These are phyloP conservation scores for Eulemur coronatus DNA, from an alignment of 2,797 vertebrate species.

Conservation along the genomic window DNA sequence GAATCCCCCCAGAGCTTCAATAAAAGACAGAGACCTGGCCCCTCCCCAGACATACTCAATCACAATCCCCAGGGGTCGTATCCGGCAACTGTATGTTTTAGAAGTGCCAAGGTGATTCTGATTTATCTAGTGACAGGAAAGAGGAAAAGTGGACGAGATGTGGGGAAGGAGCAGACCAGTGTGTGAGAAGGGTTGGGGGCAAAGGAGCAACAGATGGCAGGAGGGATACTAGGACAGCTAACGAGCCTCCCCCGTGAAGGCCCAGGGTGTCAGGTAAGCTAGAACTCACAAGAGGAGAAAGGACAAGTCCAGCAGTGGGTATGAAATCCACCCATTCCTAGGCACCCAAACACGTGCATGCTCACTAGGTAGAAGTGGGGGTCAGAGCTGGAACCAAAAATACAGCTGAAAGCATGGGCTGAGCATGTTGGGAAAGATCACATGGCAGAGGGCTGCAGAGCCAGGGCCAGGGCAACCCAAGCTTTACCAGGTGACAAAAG, in stretches of 20 bases:
- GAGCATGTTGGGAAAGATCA: neutral
- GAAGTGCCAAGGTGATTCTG: neutral
- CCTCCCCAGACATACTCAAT: neutral
- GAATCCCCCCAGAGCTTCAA: neutral
- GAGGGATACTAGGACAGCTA: neutral
- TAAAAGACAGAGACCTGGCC: neutral
- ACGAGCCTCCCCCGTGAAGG: neutral
- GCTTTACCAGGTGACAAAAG: neutral
- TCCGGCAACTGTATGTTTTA: neutral
- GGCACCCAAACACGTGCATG: neutral
- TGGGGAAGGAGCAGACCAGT: neutral
- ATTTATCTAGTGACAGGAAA: neutral
- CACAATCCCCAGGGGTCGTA: neutral
- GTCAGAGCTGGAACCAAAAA: neutral
- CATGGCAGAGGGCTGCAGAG: neutral
- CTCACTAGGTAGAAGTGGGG: neutral
- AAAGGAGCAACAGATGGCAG: neutral
- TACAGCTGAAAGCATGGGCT: neutral
- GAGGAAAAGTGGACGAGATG: neutral
- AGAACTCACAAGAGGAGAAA: neutral
- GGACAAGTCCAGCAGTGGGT: neutral
- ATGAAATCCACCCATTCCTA: neutral
- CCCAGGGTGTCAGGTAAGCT: neutral
- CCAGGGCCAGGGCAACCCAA: neutral
- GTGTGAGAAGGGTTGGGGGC: neutral